Evolutionary conservation across 2,888 invertebrate species (phyloP), one percentile per base, ranked within the genome.

Genomic region (Nomada fucata): DNA sequence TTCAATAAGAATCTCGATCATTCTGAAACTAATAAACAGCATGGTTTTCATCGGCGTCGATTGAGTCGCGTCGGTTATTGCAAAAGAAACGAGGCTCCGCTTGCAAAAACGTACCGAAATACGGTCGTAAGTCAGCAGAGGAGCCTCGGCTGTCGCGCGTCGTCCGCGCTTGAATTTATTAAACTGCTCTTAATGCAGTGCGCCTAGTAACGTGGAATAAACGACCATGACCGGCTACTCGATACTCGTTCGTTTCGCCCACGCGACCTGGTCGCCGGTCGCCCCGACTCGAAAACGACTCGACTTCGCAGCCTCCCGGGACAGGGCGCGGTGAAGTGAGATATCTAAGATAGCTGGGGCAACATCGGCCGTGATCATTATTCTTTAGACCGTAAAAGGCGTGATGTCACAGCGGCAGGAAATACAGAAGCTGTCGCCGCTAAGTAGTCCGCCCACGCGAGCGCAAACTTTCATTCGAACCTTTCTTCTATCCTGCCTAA

Each of bases 381-480:
- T 88, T 89, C 82, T 84, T 80, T 86, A 86, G 71, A 61, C 89
- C 85, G 76, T 89, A 86, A 83, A 89, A 86, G 89, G 83, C 60
- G 60, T 59, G 85, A 84, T 75, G 82, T 75, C 52, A 69, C 82
- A 53, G 52, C 53, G 82, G 65, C 75, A 78, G 67, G 63, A 85
- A 86, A 86, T 88, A 89, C 89, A 82, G 90, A 84, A 90, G 90
- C 89, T 75, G 79, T 83, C 69, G 52, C 68, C 71, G 82, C 82
- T 89, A 89, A 90, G 84, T 88, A 87, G 84, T 89, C 86, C 89
- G 83, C 88, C 88, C 85, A 90, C 90, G 86, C 83, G 85, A 53
- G 23, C 73, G 29, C 53, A 44, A 70, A 57, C 55, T 76, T 85
- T 84, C 75, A 86, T 88, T 90, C 84, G 85, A 88, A 88, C 86